Conservation (phyloP, 2,888 invertebrate species). For the Apodemia duryi region DNA sequence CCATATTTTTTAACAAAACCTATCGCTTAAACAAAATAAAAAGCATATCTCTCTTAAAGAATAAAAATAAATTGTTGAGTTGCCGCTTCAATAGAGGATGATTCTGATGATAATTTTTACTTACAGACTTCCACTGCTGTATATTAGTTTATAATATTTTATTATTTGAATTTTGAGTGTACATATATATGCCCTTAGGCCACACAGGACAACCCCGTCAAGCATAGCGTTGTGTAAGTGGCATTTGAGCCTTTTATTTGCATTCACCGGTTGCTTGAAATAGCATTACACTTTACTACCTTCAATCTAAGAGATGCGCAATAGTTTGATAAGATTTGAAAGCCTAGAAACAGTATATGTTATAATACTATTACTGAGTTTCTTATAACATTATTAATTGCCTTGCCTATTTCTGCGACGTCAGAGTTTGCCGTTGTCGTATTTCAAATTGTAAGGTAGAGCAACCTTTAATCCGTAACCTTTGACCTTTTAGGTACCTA, state of each 20-base stretch:
- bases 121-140: no score
- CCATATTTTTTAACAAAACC: no score
- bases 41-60: no score
- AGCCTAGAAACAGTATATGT: neutral
- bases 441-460: no score
- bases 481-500: no score
- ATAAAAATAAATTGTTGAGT: no score
- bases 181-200: neutral
- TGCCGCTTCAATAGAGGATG: no score
- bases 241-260: slow-evolving; percentile 48
- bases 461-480: no score
- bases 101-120: no score
- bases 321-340: neutral
- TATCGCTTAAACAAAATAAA: no score
- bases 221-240: slow-evolving; percentile 42
- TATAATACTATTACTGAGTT: neutral
- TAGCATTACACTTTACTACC: slow-evolving; percentile 16
- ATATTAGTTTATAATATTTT: no score
- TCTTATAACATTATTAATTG: neutral
- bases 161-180: neutral
- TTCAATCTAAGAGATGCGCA: slow-evolving; percentile 13
- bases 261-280: slow-evolving; percentile 35
- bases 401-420: neutral
- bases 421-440: neutral
- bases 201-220: slow-evolving; percentile 12